A percentile compares a stretch with the other conserved stretches of the same genome.
These are phyloP conservation scores for Athripsodes cinereus DNA, from an alignment of 2,888 invertebrate genomes.

Conservation along the genomic window DNA sequence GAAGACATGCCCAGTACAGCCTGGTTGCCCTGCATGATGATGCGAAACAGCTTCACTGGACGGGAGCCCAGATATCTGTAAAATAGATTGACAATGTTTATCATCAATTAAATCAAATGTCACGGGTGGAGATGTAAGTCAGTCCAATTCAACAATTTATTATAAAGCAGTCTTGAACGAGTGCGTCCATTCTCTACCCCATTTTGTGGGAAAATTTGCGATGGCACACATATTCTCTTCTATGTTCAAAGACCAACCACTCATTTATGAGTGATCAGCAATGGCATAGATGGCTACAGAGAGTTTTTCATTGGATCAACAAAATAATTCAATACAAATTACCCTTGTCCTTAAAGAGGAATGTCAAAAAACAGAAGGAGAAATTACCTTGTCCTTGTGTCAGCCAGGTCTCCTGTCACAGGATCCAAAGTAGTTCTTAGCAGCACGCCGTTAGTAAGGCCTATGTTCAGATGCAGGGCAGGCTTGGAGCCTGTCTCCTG, in stretches of 20 bases:
- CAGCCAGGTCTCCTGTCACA: slow-evolving; percentile 93
- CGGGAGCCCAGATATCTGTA: slow-evolving; percentile 81
- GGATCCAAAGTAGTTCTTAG: slow-evolving; percentile 91
- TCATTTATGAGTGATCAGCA: too few species aligned
- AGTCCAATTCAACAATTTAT: too few species aligned
- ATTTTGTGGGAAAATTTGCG: too few species aligned
- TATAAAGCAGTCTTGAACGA: too few species aligned
- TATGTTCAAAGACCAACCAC: too few species aligned
- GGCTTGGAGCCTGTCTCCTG: slow-evolving; percentile 62
- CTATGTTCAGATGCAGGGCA: slow-evolving; percentile 90
- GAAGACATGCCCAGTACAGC: slow-evolving; percentile 97
- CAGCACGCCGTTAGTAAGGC: slow-evolving; percentile 92
- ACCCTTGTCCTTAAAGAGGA: not conserved
- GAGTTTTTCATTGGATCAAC: not conserved
- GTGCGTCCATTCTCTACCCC: too few species aligned
- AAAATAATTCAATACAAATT: not conserved
- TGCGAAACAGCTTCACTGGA: slow-evolving; percentile 93
- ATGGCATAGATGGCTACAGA: too few species aligned
- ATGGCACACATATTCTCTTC: too few species aligned
- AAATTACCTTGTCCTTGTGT: slow-evolving; percentile 80
- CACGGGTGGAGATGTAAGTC: too few species aligned
- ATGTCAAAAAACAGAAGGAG: not conserved
- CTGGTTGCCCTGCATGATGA: slow-evolving; percentile 92
- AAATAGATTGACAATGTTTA: not conserved
- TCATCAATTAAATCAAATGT: not conserved